Base-by-base conservation (phyloP, 2,888 invertebrate genomes). In the Dryococelus australis region DNA sequence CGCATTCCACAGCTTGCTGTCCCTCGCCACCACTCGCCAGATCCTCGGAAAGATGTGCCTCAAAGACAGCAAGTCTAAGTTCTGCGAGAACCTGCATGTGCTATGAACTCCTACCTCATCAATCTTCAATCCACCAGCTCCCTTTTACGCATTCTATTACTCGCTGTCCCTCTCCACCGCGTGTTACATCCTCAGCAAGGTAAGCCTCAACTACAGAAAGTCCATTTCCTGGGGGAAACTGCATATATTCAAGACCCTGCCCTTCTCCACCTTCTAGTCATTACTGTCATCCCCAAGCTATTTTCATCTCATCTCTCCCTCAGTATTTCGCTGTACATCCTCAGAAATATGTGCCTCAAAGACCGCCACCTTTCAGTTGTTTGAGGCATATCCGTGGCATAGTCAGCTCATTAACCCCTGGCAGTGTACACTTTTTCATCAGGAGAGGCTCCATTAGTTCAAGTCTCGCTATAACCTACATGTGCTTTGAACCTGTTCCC, bases 401-500 rank as follows among this genome's bases (percentile, higher is more conserved):
- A 35, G 35, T 35, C 4, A 35, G 35, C 35, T 35, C 35, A 35
- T 4, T 35, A 4, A 4, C 35, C 35, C 35, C 35, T 35, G 35
- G 35, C 35, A 35, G 35, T 35, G 35, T 4, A 35, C 35, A 35
- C 35, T 35, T 35, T 35, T 3, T 35, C 35, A 1, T 35, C 35
- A 35, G 35, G 35, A 35, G 35, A 35, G 35, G 35, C 35, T 35
- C 35, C 2, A 35, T 35, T 35, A 97, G 92, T 97, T 97, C 89
- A 97, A 97, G 93, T 97, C 97, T 86, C 98, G 98, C 92, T 98
- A 98, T 92, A 98, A 98, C 93, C 94, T 98, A 85, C 97, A 98
- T 93, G 97, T 97, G 89, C 95, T 98, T 91, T 98, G 96, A 95
- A 43, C 47, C 86, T 35, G 35, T 35, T 35, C 35, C 35, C 35